Conservation (phyloP, 2,888 invertebrate species). For the Xanthia togata region DNA sequence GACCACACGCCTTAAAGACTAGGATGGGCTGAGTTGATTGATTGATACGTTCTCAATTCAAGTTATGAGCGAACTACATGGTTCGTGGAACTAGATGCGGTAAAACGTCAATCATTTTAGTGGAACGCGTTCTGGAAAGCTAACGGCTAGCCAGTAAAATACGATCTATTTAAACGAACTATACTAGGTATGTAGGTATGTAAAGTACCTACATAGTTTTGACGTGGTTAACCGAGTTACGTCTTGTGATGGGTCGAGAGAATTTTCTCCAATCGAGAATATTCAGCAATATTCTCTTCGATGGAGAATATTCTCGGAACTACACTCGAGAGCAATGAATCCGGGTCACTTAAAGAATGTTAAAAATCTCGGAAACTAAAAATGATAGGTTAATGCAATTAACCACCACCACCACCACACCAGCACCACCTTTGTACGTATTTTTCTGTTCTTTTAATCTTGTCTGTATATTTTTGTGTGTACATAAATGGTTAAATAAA, state of each 20-base stretch:
- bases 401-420: too few species aligned
- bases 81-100: conserved; percentile 24
- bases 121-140: conserved; percentile 6
- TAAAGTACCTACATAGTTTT: not conserved
- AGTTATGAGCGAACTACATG: conserved; percentile 28
- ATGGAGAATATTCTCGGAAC: too few species aligned
- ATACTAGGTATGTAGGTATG: not conserved
- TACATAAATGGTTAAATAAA: too few species aligned
- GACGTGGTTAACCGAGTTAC: not conserved
- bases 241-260: not conserved
- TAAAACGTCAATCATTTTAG: conserved; percentile 56
- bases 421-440: too few species aligned
- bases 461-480: too few species aligned
- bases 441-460: too few species aligned
- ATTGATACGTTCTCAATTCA: conserved; percentile 37
- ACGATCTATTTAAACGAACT: conserved; percentile 1
- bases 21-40: conserved; percentile 35
- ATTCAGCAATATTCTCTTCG: too few species aligned
- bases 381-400: too few species aligned
- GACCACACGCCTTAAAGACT: conserved; percentile 7
- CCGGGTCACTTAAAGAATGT: too few species aligned
- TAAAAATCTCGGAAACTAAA: too few species aligned
- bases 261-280: too few species aligned
- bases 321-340: too few species aligned
- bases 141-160: conserved; percentile 2